Evolutionary conservation across 2,888 invertebrate genomes (phyloP).

Genomic region (Caenorhabditis panamensis): DNA sequence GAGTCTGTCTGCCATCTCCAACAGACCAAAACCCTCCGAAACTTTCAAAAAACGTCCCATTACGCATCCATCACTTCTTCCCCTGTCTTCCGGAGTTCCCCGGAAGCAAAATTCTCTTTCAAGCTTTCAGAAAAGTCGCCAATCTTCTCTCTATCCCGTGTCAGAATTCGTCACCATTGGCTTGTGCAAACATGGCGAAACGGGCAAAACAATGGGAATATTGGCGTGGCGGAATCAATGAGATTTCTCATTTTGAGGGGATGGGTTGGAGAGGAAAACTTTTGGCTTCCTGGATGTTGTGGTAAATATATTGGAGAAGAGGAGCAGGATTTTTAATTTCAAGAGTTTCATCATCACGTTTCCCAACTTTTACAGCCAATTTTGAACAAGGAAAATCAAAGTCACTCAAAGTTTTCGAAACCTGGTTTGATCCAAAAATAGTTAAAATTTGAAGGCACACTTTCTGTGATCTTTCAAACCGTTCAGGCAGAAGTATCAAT

Average conservation of each 20-base stretch:
- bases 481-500: no score
- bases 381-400: neutral
- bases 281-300: neutral
- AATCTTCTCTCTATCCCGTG: neutral
- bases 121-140: neutral
- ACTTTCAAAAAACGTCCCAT: neutral
- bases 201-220: conserved; percentile 39
- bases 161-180: conserved; percentile 44
- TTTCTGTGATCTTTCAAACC: no score
- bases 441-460: no score
- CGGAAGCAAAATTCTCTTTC: no score
- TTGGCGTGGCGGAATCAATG: conserved; percentile 6
- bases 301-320: no score
- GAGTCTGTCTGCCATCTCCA: neutral
- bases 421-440: no score
- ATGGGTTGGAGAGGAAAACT: no score
- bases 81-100: neutral
- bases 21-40: no score
- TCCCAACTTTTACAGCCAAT: neutral
- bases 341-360: neutral
- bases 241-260: neutral
- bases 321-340: conserved; percentile 8
- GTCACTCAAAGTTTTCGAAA: neutral
- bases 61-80: neutral
- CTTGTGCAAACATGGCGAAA: conserved; percentile 10